Evolutionary conservation across 2,113 vertebrate species (phyloP).

Genomic region (Tragelaphus scriptus): DNA sequence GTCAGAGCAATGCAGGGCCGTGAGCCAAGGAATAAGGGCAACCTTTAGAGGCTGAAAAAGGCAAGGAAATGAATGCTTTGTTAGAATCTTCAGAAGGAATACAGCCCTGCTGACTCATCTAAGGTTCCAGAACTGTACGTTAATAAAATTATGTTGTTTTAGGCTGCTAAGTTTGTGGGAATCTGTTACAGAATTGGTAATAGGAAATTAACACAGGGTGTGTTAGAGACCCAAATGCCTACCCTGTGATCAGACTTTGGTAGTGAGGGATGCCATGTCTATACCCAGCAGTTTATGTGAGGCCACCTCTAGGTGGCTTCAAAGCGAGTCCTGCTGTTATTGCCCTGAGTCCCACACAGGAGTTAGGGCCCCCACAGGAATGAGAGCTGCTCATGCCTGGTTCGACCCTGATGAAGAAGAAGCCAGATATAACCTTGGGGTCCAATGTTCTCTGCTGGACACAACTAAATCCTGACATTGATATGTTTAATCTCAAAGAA

Average conservation of each 20-base stretch:
- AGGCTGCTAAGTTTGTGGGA: not conserved
- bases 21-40: not conserved
- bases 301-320: not conserved
- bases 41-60: not conserved
- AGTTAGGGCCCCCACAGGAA: accelerated
- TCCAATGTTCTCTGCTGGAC: not conserved
- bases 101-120: not conserved
- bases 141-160: not conserved
- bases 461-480: not conserved
- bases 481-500: not conserved
- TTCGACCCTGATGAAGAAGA: not conserved
- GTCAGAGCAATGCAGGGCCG: not conserved
- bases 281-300: not conserved
- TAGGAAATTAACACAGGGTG: not conserved
- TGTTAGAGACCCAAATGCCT: not conserved
- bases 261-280: not conserved
- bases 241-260: not conserved
- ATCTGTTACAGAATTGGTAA: not conserved
- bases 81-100: not conserved
- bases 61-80: not conserved
- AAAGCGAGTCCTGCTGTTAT: not conserved
- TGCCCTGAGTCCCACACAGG: no score
- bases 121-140: not conserved
- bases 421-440: not conserved
- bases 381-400: not conserved